phyloP scores from a whole-genome alignment of 2,797 vertebrate genomes.

The Euphonia xanthogaster region DNA sequence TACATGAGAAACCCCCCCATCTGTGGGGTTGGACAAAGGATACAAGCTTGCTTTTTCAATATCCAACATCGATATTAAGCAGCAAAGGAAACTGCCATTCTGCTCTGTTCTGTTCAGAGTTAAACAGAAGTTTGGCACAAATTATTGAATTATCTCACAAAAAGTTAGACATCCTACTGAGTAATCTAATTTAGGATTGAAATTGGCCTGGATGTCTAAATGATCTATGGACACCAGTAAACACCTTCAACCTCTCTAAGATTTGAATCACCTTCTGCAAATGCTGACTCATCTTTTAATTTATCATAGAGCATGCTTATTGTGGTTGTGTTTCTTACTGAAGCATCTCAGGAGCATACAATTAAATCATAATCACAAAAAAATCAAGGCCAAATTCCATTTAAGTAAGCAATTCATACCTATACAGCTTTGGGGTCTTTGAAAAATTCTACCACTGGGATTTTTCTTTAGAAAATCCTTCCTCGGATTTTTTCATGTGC shows the following conservation, averaged over 20 bases:
- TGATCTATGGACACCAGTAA: neutral
- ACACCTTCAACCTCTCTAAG: neutral
- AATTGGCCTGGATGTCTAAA: fast-evolving
- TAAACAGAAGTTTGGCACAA: neutral
- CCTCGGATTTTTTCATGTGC: neutral
- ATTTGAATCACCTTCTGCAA: neutral
- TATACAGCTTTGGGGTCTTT: neutral
- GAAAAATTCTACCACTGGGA: neutral
- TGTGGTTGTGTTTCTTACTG: neutral
- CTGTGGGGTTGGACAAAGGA: neutral
- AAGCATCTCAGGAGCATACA: neutral
- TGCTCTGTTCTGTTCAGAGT: neutral
- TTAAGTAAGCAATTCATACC: neutral
- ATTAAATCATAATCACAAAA: neutral
- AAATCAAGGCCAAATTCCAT: neutral
- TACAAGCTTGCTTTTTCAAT: neutral
- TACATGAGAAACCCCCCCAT: neutral
- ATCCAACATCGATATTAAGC: neutral
- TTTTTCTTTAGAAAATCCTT: neutral
- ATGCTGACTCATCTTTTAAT: neutral
- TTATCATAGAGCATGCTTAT: neutral
- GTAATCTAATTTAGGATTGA: neutral
- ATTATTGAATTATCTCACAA: neutral
- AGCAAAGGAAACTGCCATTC: neutral
- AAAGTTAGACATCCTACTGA: neutral